A percentile compares a stretch with the other conserved stretches of the same genome.
These are phyloP conservation scores for Drosophila sturtevanti DNA, from an alignment of 1,140 invertebrate species.

Conservation along the genomic window DNA sequence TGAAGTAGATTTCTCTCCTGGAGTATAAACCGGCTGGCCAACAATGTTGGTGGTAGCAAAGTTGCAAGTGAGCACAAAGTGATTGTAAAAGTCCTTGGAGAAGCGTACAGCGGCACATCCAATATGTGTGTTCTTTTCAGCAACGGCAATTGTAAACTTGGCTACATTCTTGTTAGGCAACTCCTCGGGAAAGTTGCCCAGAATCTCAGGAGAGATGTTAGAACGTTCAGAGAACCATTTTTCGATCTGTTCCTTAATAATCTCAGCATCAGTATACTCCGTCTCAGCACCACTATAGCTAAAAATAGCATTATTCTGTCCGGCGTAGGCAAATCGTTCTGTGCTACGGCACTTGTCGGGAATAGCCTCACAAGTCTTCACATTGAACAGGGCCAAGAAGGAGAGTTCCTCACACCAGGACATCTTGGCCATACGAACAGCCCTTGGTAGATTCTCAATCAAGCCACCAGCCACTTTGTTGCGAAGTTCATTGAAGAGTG, in stretches of 20 bases:
- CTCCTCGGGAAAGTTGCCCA: slow-evolving; percentile 57
- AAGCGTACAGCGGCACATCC: slow-evolving; percentile 64
- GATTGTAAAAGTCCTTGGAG: slow-evolving; percentile 54
- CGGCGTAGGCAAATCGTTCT: slow-evolving; percentile 65
- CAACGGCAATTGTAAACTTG: slow-evolving; percentile 63
- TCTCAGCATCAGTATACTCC: slow-evolving; percentile 60
- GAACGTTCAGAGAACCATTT: slow-evolving; percentile 60
- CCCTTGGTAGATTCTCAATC: slow-evolving; percentile 51
- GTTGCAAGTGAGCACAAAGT: slow-evolving; percentile 64
- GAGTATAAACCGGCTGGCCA: slow-evolving; percentile 57
- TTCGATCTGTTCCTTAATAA: slow-evolving; percentile 67
- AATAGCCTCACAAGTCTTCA: slow-evolving; percentile 54
- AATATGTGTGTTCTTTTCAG: slow-evolving; percentile 60
- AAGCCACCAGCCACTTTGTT: slow-evolving; percentile 59
- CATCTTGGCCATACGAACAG: slow-evolving; percentile 67
- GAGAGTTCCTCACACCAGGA: slow-evolving; percentile 66
- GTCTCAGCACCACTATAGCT: slow-evolving; percentile 53
- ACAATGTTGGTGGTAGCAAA: slow-evolving; percentile 57
- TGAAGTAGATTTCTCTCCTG: slow-evolving; percentile 51
- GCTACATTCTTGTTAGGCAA: slow-evolving; percentile 56
- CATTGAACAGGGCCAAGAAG: slow-evolving; percentile 50
- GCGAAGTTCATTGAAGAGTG: slow-evolving; percentile 59
- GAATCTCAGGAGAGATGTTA: slow-evolving; percentile 53
- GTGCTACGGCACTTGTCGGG: slow-evolving; percentile 74
- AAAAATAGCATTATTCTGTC: slow-evolving; percentile 71